Conservation (phyloP, 2,888 invertebrate genomes). For the Fragum sueziense region DNA sequence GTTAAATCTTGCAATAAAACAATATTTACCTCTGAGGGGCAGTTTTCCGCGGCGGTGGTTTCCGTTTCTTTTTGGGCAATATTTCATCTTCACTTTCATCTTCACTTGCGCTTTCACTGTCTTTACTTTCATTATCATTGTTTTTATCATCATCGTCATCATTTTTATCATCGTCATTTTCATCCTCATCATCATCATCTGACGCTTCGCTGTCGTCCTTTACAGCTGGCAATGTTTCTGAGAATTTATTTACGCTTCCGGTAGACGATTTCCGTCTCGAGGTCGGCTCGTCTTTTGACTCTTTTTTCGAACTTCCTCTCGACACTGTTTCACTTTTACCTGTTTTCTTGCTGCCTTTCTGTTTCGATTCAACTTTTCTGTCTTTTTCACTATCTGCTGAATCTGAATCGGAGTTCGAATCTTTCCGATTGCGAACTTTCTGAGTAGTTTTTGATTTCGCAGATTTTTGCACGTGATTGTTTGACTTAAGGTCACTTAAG, state of each 20-base stretch:
- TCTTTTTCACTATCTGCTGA: constrained; percentile 35
- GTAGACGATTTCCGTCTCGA: constrained; percentile 19
- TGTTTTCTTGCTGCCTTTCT: constrained; percentile 35
- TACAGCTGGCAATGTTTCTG: constrained; percentile 52
- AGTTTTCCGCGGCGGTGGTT: constrained; percentile 1
- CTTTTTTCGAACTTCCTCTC: constrained; percentile 20
- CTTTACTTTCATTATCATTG: constrained; percentile 28
- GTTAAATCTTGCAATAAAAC: too few species aligned
- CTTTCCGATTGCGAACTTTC: constrained; percentile 37
- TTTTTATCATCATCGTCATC: constrained; percentile 21
- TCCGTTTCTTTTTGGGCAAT: constrained; percentile 14
- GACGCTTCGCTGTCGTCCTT: constrained; percentile 5
- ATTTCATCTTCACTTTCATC: constrained; percentile 14
- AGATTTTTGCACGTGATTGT: constrained; percentile 39
- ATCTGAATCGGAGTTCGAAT: constrained; percentile 43
- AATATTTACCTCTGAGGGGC: constrained; percentile 20
- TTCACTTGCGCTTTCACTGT: constrained; percentile 7
- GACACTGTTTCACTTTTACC: constrained; percentile 44
- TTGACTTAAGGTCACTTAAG: constrained; percentile 52
- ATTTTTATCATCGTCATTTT: constrained; percentile 31
- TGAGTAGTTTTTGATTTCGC: constrained; percentile 43
- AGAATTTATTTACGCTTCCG: constrained; percentile 29
- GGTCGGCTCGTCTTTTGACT: constrained; percentile 6
- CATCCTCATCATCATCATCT: constrained; percentile 39
- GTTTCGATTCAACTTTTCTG: constrained; percentile 15